A percentile compares a stretch with the other conserved stretches of the same genome.
These are phyloP conservation scores for Leucophora obtusa DNA, from an alignment of 2,888 invertebrate species.

Conservation along the genomic window DNA sequence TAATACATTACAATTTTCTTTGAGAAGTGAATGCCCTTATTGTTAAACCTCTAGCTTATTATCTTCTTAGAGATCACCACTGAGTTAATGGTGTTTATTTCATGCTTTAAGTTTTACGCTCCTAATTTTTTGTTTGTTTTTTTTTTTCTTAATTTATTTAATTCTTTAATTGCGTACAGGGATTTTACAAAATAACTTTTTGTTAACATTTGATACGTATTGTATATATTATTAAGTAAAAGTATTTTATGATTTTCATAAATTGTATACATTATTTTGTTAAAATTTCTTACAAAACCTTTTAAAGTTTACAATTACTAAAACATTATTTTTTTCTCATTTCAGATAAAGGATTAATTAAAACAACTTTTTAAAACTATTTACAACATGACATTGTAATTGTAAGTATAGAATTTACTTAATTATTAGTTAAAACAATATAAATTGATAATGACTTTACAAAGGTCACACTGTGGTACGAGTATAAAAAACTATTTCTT, in stretches of 20 bases:
- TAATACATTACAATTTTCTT: neutral
- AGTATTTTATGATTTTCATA: neutral
- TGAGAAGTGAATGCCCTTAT: neutral
- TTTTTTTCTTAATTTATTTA: neutral
- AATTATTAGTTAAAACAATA: neutral
- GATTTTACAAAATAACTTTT: too few species aligned
- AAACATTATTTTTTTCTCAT: constrained; percentile 6
- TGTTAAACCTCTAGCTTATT: neutral
- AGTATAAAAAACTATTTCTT: too few species aligned
- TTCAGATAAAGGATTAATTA: neutral
- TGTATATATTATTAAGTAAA: neutral
- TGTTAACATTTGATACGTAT: too few species aligned
- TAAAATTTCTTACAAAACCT: neutral
- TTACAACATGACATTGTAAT: neutral
- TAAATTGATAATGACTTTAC: neutral
- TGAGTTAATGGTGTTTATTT: constrained; percentile 26
- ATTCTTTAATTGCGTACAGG: neutral
- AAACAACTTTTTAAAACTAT: neutral
- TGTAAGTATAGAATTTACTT: neutral
- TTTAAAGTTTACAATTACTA: neutral
- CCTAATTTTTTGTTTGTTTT: neutral
- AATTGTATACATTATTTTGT: neutral
- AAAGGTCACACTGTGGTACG: neutral
- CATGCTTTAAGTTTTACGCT: constrained; percentile 11
- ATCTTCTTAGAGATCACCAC: constrained; percentile 16